phyloP scores from a whole-genome alignment of 1,140 invertebrate genomes.

The Bombus terrestris region DNA sequence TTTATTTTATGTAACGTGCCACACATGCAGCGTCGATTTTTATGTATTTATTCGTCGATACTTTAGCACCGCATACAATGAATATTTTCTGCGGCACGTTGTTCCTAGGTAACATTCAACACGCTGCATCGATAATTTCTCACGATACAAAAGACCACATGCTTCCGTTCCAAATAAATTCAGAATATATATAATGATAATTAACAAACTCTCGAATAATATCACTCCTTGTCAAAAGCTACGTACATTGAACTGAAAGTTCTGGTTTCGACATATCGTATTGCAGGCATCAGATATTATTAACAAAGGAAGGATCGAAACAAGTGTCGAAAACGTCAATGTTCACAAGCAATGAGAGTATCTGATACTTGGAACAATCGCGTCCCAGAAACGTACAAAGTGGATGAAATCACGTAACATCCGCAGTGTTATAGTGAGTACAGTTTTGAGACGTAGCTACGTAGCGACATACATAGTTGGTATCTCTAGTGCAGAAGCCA shows the following conservation, averaged over 20 bases:
- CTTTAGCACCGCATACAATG: conserved; percentile 39
- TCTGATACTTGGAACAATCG: not conserved
- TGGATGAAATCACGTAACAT: conserved; percentile 52
- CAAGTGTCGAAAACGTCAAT: not conserved
- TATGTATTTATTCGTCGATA: conserved; percentile 50
- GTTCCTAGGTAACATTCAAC: not conserved
- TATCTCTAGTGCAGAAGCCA: conserved; percentile 69
- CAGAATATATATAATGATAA: not conserved
- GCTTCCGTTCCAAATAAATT: not conserved
- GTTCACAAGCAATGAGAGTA: not conserved
- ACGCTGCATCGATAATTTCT: not conserved
- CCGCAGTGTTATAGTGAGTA: conserved; percentile 44
- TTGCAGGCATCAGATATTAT: not conserved
- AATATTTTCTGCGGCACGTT: conserved; percentile 25
- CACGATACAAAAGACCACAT: not conserved
- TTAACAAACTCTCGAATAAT: no score
- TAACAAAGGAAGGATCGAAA: not conserved
- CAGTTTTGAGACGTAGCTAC: conserved; percentile 44
- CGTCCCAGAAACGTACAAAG: not conserved
- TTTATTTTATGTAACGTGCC: conserved; percentile 19
- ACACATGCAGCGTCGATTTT: conserved; percentile 34
- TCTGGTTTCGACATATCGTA: not conserved
- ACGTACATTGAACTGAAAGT: not conserved
- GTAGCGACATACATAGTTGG: conserved; percentile 55
- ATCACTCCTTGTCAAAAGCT: not conserved